Base-by-base conservation (phyloP, 1,140 invertebrate species). In the Cylas formicarius region DNA sequence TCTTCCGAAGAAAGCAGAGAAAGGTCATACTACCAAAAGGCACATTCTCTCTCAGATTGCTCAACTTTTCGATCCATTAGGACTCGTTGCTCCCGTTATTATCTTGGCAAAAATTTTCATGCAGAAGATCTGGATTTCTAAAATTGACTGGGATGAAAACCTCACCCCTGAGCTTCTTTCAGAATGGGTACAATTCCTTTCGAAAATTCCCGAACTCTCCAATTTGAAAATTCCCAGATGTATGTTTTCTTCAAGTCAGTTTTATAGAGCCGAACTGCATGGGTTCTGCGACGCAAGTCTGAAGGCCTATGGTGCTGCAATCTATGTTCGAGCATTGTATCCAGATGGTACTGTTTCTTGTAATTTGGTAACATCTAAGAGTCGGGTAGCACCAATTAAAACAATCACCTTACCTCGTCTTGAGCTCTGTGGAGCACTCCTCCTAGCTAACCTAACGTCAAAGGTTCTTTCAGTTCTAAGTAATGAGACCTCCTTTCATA, bases 271-370 rank as follows among this genome's bases (percentile, higher is more conserved):
- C 3, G 38, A 41, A 35, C 5, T 41, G 9, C 38, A 41, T 31
- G 38, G 38, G 5, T 41, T 41, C 32, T 36, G 9, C 13, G 38
- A 41, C 20, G 38, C 23, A 3, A 39, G 36, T 24, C 29, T 49
- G 24, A 36, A 33, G 4, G 61, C 53, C 6, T 65, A 60, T 40
- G 61, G 53, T 10, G 57, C 56, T 3, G 57, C 53, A 18, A 26
- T 62, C 4, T 67, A 65, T 42, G 10, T 56, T 26, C 36, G 23
- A 24, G 19, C 20, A 14, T 14, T 27, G 17, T 13, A 33, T 17
- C 20, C 27, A 16, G 21, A 13, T 9, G 32, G n/a, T 31, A 28
- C 5, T 16, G 29, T 32, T 8, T 32, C 29, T 6, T 32, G 29
- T 13, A 6, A 32, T n/a, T n/a, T 6, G 13, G 10, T 5, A 2